These are phyloP conservation scores for Enteromius viviparus DNA, from an alignment of 2,797 vertebrate genomes.

Conservation along the genomic window DNA sequence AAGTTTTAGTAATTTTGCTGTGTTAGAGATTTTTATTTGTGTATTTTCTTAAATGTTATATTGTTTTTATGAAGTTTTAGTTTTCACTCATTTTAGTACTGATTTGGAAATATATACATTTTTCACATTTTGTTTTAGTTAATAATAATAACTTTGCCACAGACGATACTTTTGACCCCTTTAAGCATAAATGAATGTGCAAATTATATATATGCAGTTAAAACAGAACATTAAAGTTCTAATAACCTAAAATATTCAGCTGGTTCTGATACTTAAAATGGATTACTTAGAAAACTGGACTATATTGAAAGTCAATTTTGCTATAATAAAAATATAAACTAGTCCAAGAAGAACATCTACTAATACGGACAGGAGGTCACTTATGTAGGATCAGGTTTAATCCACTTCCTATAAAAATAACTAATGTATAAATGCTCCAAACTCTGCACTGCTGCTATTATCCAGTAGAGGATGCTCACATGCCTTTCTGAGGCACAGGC, in stretches of 20 bases:
- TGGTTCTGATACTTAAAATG: background rate
- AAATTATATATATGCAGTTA: background rate
- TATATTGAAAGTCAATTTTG: background rate
- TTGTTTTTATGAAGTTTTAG: background rate
- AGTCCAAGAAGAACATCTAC: background rate
- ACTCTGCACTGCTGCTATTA: slow-evolving; percentile 1
- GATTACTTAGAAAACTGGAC: background rate
- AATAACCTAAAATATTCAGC: background rate
- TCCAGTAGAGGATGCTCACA: slow-evolving; percentile 39
- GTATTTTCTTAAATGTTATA: background rate
- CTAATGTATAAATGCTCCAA: background rate
- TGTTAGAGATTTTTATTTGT: background rate
- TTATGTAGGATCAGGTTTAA: slow-evolving; percentile 3
- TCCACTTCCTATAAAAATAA: background rate
- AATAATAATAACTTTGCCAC: background rate
- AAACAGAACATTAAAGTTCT: background rate
- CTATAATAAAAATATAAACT: slow-evolving; percentile 1
- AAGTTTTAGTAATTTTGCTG: background rate
- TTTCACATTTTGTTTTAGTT: background rate
- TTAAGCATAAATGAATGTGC: background rate
- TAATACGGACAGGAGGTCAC: background rate
- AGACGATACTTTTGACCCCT: background rate
- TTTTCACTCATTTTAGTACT: background rate
- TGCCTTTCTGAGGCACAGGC: background rate
- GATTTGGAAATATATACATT: background rate